Conservation (phyloP, 2,888 invertebrate genomes). For the Heliconius hortense region DNA sequence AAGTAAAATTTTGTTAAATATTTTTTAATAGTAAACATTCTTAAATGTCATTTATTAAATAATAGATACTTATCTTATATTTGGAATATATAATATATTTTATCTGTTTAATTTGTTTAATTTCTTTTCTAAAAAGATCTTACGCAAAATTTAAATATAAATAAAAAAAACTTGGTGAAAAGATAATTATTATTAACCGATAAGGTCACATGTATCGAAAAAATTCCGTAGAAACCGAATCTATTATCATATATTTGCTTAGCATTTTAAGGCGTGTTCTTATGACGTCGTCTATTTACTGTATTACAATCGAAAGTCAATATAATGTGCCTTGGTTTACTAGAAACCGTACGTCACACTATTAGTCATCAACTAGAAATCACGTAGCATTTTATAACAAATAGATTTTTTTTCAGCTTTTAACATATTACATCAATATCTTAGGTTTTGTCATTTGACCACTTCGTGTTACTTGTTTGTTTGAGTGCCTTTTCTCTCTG, state of each 20-base stretch:
- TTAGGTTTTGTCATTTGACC: not conserved
- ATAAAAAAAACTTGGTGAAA: slow-evolving; percentile 26
- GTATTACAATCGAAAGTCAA: slow-evolving; percentile 12
- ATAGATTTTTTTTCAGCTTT: not conserved
- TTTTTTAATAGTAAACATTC: not conserved
- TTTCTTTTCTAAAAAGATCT: too few relatives aligned
- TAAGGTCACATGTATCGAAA: slow-evolving; percentile 22
- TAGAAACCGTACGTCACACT: not conserved
- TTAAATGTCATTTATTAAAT: too few relatives aligned
- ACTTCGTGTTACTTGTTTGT: not conserved
- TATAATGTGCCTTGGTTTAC: slow-evolving; percentile 1
- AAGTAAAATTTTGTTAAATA: not conserved
- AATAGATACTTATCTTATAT: too few relatives aligned
- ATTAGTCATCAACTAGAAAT: not conserved
- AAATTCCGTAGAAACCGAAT: slow-evolving; percentile 19
- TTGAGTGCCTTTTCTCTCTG: not conserved
- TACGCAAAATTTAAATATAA: not conserved
- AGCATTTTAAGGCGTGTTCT: slow-evolving; percentile 15
- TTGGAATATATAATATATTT: too few relatives aligned
- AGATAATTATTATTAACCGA: slow-evolving; percentile 12
- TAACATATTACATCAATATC: not conserved
- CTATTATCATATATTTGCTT: slow-evolving; percentile 28
- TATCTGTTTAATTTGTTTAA: too few relatives aligned
- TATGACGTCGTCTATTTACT: slow-evolving; percentile 4
- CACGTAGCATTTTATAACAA: too few relatives aligned